Evolutionary conservation across 2,113 vertebrate genomes (phyloP), one percentile per base, ranked within the genome.

Genomic region (Tetrao urogallus): DNA sequence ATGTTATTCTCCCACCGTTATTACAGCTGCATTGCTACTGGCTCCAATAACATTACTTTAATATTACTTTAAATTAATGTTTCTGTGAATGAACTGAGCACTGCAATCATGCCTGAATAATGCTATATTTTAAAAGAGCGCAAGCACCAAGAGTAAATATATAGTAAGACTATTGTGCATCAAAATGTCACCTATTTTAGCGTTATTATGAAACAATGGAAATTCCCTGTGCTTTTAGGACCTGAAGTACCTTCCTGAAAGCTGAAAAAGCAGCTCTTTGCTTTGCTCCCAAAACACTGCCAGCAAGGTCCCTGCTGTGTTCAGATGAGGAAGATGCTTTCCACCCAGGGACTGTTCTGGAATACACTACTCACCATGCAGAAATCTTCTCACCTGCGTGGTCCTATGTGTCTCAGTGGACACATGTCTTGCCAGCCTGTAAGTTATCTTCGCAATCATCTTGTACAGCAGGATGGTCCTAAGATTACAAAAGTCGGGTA

Each of bases 351-450:
- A 34, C 30, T 72, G 22, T 61, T 84, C 87, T 71, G 73, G 86
- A 89, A 77, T 56, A 83, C 8, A 19, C 89, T 91, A 96, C 95
- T 97, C 77, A 97, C 97, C 95, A 60, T 95, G 94, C 80, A 97
- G 93, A 78, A 88, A 74, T 93, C 96, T 97, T 96, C 90, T 95
- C 80, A 89, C 61, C 82, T 75, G 91, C 85, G 42, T 77, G 80
- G 74, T 72, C 38, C 82, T 84, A 75, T 2, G 4, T 42, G 75
- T 43, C 45, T 57, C 16, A 42, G 54, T 3, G 2, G 77, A 79
- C 57, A 38, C 5, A 0, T 5, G 36, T 66, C 66, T 94, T 78
- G 90, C 85, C 65, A 96, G 71, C 50, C 67, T 73, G 56, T 13
- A 76, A 42, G 69, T 54, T 58, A 92, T 65, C 61, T 87, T 96